Percentiles rank a stretch among this genome's conserved stretches.
Conservation (phyloP, 2,113 vertebrate species). For the Pardalotus punctatus region DNA sequence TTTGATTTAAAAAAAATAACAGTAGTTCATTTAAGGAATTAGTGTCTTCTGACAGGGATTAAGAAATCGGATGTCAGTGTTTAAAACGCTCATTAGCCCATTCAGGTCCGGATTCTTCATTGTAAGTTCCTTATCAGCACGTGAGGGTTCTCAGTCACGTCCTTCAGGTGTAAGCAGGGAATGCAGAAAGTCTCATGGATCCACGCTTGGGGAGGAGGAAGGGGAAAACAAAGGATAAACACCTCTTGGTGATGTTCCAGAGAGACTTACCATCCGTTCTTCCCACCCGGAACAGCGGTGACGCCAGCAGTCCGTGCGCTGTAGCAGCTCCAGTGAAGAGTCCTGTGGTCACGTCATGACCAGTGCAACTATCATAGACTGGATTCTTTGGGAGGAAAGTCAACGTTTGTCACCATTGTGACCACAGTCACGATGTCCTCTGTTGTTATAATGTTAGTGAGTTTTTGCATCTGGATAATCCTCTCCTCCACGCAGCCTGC, state of each 20-base stretch:
- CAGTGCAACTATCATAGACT: slow-evolving; percentile 90
- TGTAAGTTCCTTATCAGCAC: slow-evolving; percentile 39
- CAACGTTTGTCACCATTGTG: slow-evolving; percentile 98
- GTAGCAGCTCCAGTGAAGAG: slow-evolving; percentile 77
- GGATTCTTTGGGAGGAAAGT: slow-evolving; percentile 99
- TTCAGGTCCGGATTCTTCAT: slow-evolving; percentile 69
- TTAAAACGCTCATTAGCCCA: slow-evolving; percentile 64
- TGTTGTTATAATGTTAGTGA: slow-evolving; percentile 88
- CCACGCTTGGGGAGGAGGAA: slow-evolving; percentile 17
- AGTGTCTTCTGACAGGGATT: slow-evolving; percentile 77
- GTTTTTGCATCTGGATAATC: slow-evolving; percentile 95
- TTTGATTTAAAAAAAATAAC: slow-evolving; percentile 83
- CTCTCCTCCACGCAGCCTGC: slow-evolving; percentile 96
- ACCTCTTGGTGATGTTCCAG: slow-evolving; percentile 25
- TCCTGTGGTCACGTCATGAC: slow-evolving; percentile 67
- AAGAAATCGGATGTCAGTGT: slow-evolving; percentile 77
- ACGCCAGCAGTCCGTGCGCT: slow-evolving; percentile 55
- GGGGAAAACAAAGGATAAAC: background rate
- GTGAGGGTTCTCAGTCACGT: slow-evolving; percentile 14
- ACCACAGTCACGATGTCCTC: slow-evolving; percentile 98
- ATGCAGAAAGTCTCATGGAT: slow-evolving; percentile 65
- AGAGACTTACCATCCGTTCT: slow-evolving; percentile 55
- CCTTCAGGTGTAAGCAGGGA: slow-evolving; percentile 64
- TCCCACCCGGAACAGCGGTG: background rate
- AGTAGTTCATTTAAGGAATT: slow-evolving; percentile 83